Conservation (phyloP, 2,113 vertebrate genomes). For the Ovibos moschatus region DNA sequence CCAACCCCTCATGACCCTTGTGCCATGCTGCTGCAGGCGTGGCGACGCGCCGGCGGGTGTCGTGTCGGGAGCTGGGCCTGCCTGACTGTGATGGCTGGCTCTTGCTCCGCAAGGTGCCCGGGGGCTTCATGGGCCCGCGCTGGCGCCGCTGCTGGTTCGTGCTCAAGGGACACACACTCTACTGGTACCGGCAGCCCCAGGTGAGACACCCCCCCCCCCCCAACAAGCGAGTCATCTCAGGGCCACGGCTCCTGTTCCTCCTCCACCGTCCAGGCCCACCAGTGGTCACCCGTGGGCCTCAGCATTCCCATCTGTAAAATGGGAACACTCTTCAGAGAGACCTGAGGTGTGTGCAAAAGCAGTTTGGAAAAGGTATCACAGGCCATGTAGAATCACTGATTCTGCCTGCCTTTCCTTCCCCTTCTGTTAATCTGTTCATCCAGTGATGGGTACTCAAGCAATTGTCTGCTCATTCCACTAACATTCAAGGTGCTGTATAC, state of each 20-base stretch:
- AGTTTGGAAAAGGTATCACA: background rate
- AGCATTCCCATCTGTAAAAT: background rate
- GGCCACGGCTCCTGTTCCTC: background rate
- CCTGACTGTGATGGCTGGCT: slow-evolving; percentile 97
- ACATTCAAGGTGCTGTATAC: background rate
- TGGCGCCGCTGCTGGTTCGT: slow-evolving; percentile 98
- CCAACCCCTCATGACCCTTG: fast-evolving
- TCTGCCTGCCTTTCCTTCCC: background rate
- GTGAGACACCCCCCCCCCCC: slow-evolving; percentile 75
- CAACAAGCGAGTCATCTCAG: background rate
- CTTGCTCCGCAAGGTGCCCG: slow-evolving; percentile 91
- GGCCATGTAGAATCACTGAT: background rate
- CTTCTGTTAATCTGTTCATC: background rate
- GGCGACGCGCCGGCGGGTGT: slow-evolving; percentile 89
- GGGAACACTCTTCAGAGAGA: background rate
- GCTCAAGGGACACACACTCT: slow-evolving; percentile 90
- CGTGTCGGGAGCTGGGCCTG: slow-evolving; percentile 90
- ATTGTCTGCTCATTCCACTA: background rate
- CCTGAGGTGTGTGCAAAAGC: background rate
- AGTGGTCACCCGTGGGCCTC: background rate
- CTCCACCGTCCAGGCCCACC: background rate
- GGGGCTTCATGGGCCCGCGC: slow-evolving; percentile 93
- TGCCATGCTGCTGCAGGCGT: slow-evolving; percentile 65
- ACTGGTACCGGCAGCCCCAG: slow-evolving; percentile 93
- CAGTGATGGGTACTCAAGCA: background rate